Conservation (phyloP, 2,888 invertebrate genomes). For the Ormyrus rosae region DNA sequence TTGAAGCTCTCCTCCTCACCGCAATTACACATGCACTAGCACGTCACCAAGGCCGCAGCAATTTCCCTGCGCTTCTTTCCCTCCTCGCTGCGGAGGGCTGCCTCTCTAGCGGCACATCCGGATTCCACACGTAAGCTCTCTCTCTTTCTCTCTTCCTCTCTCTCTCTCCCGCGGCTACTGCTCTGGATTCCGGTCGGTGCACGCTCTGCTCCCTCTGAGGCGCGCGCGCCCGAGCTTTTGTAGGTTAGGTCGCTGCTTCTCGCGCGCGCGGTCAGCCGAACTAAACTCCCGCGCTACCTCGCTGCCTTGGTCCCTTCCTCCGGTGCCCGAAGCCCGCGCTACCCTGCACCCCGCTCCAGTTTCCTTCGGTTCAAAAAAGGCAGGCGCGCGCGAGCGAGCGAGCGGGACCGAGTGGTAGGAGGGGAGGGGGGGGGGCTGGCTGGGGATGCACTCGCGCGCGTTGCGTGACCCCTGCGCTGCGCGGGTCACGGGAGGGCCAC, state of each 20-base stretch:
- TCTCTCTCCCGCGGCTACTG: not conserved
- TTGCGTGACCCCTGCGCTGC: slow-evolving; percentile 58
- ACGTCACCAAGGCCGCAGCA: slow-evolving; percentile 11
- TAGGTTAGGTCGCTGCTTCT: slow-evolving; percentile 20
- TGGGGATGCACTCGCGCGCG: not conserved
- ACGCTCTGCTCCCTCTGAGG: not conserved
- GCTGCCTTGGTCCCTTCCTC: not conserved
- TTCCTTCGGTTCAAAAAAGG: not conserved
- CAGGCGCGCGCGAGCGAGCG: not conserved
- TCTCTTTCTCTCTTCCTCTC: slow-evolving; percentile 4
- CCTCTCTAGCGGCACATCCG: not conserved
- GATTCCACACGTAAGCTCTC: not conserved
- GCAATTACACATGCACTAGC: not conserved
- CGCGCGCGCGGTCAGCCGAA: slow-evolving; percentile 6
- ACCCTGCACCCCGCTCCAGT: too few species aligned
- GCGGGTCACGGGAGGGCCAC: slow-evolving; percentile 40
- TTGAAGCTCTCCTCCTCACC: not conserved
- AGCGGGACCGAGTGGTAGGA: not conserved
- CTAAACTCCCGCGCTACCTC: not conserved
- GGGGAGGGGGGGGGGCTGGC: not conserved
- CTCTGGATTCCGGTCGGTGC: slow-evolving; percentile 1
- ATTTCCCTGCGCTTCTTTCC: not conserved
- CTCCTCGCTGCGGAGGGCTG: not conserved
- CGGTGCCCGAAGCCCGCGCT: too few species aligned
- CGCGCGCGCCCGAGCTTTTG: not conserved